Conservation (phyloP, 2,888 invertebrate species). For the Meiosimyza decipiens region DNA sequence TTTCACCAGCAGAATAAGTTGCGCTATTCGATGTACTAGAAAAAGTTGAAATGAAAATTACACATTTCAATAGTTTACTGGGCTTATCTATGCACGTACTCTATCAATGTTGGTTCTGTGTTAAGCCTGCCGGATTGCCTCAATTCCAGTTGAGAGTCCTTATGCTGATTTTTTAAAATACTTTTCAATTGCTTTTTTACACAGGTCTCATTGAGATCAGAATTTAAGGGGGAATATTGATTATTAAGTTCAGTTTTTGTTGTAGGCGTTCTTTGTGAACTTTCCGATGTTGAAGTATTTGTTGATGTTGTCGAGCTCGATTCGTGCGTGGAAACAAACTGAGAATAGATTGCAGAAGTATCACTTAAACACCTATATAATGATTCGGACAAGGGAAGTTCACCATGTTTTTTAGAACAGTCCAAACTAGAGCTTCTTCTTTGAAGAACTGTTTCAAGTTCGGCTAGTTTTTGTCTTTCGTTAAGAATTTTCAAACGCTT, state of each 20-base stretch:
- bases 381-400: slow-evolving; percentile 68
- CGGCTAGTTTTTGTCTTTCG: slow-evolving; percentile 86
- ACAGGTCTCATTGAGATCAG: slow-evolving; percentile 84
- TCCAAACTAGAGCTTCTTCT: slow-evolving; percentile 85
- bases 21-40: slow-evolving; percentile 79
- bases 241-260: slow-evolving; percentile 47
- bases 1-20: slow-evolving; percentile 38
- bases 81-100: slow-evolving; percentile 83
- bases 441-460: slow-evolving; percentile 81
- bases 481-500: slow-evolving; percentile 89
- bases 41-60: slow-evolving; percentile 88
- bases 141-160: slow-evolving; percentile 54
- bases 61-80: slow-evolving; percentile 88
- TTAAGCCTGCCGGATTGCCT: slow-evolving; percentile 76
- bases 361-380: slow-evolving; percentile 84
- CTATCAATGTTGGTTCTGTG: slow-evolving; percentile 86
- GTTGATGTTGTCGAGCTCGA: slow-evolving; percentile 68
- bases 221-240: slow-evolving; percentile 68
- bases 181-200: slow-evolving; percentile 86
- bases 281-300: slow-evolving; percentile 56
- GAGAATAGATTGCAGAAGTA: slow-evolving; percentile 75
- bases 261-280: slow-evolving; percentile 44
- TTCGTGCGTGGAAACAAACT: slow-evolving; percentile 65
- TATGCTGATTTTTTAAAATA: slow-evolving; percentile 84
- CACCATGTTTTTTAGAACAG: slow-evolving; percentile 73